These are phyloP conservation scores for Emmelina monodactyla DNA, from an alignment of 2,888 invertebrate species.

Conservation along the genomic window DNA sequence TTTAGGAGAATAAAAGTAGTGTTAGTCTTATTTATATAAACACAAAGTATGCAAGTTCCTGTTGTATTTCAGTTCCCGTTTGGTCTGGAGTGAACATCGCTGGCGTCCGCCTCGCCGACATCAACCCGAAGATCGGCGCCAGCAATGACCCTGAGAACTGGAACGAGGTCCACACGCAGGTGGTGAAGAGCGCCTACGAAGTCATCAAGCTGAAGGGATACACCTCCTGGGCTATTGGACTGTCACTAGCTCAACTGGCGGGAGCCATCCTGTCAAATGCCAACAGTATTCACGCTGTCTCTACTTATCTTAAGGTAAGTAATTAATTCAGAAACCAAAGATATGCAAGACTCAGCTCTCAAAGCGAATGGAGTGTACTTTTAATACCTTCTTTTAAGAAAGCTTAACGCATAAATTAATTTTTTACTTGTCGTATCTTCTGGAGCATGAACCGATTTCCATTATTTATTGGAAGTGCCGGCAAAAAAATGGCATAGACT, in stretches of 20 bases:
- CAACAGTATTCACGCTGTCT: conserved; percentile 79
- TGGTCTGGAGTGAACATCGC: conserved; percentile 95
- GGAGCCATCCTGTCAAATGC: conserved; percentile 76
- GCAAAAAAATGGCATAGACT: no score
- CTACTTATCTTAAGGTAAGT: conserved; percentile 79
- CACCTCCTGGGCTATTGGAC: conserved; percentile 90
- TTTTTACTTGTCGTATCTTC: no score
- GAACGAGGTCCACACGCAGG: conserved; percentile 78
- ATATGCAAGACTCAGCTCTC: no score
- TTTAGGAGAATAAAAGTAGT: no score
- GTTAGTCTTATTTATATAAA: no score
- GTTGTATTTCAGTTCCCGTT: conserved; percentile 80
- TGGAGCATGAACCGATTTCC: no score
- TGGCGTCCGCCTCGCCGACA: conserved; percentile 81
- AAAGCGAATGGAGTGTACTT: no score
- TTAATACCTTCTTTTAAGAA: no score
- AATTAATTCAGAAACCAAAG: no score
- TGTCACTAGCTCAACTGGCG: conserved; percentile 77
- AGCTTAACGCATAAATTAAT: no score
- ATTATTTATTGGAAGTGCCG: no score
- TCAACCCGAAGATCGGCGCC: conserved; percentile 78
- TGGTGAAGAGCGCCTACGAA: conserved; percentile 87
- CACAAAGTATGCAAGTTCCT: no score
- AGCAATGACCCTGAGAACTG: conserved; percentile 80
- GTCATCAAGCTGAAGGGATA: conserved; percentile 89